These are phyloP conservation scores for Cephus sareptanus DNA, from an alignment of 2,888 invertebrate genomes.

Conservation along the genomic window DNA sequence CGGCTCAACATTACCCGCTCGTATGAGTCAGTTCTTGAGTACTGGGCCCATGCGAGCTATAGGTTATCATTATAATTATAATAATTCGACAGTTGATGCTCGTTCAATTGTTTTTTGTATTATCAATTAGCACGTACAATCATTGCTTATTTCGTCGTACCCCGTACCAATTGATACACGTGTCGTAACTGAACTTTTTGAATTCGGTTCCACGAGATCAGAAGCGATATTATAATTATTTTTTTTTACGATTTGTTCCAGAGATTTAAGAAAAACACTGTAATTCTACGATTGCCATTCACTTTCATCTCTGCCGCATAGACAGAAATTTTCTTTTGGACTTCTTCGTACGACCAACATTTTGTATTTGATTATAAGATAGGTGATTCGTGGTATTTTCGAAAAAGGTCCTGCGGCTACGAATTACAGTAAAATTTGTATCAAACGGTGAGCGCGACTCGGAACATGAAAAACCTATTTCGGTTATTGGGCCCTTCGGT, in stretches of 20 bases:
- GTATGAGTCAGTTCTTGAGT: not conserved
- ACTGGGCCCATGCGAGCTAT: not conserved
- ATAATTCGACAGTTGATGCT: not conserved
- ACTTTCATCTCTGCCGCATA: not conserved
- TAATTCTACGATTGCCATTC: not conserved
- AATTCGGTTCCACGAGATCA: not conserved
- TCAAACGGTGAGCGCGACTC: conserved; percentile 15
- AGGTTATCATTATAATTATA: not conserved
- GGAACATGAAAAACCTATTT: conserved; percentile 41
- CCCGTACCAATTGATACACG: not conserved
- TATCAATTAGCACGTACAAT: not conserved
- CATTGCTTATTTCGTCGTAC: not conserved
- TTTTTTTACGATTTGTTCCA: not conserved
- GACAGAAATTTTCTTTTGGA: not conserved
- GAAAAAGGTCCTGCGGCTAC: not conserved
- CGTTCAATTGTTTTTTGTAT: not conserved
- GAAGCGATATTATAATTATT: not conserved
- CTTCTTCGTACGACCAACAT: not conserved
- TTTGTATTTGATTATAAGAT: not conserved
- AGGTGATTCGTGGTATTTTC: not conserved
- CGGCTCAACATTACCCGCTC: conserved; percentile 8
- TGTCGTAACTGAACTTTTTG: not conserved
- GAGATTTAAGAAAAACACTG: not conserved
- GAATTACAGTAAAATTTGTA: conserved; percentile 4
- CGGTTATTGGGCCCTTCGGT: conserved; percentile 14